Percentiles rank a stretch among this genome's conserved stretches.
phyloP scores from a whole-genome alignment of 2,888 invertebrate genomes.

The Agriopis aurantiaria region DNA sequence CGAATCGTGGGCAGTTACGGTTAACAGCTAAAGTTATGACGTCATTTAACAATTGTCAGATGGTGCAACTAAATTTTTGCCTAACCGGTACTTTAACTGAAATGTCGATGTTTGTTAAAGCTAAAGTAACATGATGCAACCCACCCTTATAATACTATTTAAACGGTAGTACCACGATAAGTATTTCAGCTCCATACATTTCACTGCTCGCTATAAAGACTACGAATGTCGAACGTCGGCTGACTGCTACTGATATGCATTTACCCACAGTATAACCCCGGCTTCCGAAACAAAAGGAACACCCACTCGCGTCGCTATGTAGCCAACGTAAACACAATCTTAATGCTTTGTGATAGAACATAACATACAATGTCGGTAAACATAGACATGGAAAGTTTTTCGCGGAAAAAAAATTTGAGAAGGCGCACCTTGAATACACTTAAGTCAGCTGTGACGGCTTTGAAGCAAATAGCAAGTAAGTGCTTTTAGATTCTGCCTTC shows the following conservation, averaged over 20 bases:
- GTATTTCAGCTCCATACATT: conserved; percentile 61
- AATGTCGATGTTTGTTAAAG: too few species aligned
- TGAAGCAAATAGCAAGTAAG: conserved; percentile 83
- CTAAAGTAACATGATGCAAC: too few species aligned
- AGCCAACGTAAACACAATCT: conserved; percentile 42
- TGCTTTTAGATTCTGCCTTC: conserved; percentile 55
- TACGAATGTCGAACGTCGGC: conserved; percentile 66
- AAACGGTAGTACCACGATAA: conserved; percentile 1
- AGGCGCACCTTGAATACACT: conserved; percentile 80
- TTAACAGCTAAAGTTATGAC: too few species aligned
- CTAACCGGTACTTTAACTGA: too few species aligned
- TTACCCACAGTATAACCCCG: conserved; percentile 77
- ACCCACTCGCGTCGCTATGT: conserved; percentile 46
- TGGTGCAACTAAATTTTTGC: too few species aligned
- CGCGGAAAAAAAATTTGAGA: conserved; percentile 78
- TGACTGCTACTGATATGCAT: conserved; percentile 77
- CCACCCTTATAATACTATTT: too few species aligned
- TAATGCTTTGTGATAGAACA: conserved; percentile 46
- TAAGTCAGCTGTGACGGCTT: conserved; percentile 78
- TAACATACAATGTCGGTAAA: conserved; percentile 72
- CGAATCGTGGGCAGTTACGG: too few species aligned
- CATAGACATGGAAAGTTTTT: conserved; percentile 79
- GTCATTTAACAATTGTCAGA: too few species aligned
- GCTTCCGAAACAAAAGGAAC: conserved; percentile 76
- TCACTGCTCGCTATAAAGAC: conserved; percentile 66